phyloP scores from a whole-genome alignment of 2,888 invertebrate genomes.

The Drosophila borborema region DNA sequence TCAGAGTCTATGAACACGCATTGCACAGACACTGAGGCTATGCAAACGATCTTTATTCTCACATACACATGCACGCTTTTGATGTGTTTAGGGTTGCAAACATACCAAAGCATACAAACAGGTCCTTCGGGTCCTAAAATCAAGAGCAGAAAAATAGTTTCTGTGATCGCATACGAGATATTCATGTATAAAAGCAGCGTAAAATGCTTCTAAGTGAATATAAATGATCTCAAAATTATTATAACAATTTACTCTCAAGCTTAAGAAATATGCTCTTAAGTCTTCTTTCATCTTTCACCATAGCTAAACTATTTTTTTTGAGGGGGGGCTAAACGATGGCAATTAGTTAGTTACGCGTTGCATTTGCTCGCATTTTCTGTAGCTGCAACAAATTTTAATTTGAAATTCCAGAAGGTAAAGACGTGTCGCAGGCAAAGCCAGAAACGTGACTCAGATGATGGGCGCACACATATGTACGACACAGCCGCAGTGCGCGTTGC shows the following conservation, averaged over 20 bases:
- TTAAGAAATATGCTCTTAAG: neutral
- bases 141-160: no score
- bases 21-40: no score
- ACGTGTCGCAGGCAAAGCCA: constrained; percentile 18
- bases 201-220: no score
- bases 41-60: no score
- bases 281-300: neutral
- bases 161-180: no score
- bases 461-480: constrained; percentile 24
- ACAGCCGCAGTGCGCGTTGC: constrained; percentile 55
- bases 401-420: constrained; percentile 23
- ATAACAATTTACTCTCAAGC: neutral
- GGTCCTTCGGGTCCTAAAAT: no score
- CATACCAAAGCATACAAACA: no score
- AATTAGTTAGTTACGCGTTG: constrained; percentile 5
- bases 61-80: no score
- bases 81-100: no score
- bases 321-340: neutral
- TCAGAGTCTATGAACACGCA: no score
- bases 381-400: constrained; percentile 25
- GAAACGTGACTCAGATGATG: constrained; percentile 18
- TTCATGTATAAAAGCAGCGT: no score
- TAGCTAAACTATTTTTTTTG: neutral
- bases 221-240: neutral
- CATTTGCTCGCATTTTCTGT: constrained; percentile 10